phyloP scores from a whole-genome alignment of 2,797 vertebrate species.

The Anomalospiza imberbis region DNA sequence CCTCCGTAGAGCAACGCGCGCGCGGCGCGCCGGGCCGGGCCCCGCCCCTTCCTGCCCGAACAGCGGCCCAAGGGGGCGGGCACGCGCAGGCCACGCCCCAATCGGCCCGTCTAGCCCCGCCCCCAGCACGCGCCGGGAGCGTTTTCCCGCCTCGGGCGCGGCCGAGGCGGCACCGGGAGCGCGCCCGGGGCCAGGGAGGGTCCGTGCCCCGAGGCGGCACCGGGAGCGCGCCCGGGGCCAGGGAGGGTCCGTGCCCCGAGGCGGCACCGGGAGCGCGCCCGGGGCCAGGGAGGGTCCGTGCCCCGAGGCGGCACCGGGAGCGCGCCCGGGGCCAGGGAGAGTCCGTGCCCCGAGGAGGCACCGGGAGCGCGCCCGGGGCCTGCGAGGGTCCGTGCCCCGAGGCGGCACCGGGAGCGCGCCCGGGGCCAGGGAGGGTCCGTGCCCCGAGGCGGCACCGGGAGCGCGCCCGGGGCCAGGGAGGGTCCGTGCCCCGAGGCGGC shows the following conservation, averaged over 20 bases:
- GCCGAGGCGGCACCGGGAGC: not conserved
- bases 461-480: too few relatives aligned
- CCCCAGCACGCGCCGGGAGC: rapidly evolving
- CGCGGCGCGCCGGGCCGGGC: not conserved
- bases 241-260: rapidly evolving
- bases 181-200: not conserved
- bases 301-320: rapidly evolving
- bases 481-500: rapidly evolving
- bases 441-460: rapidly evolving
- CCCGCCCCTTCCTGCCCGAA: not conserved
- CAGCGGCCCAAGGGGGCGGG: rapidly evolving
- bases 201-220: not conserved
- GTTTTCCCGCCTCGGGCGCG: not conserved
- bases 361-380: too few relatives aligned
- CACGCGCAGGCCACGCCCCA: rapidly evolving
- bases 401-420: too few relatives aligned
- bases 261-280: rapidly evolving
- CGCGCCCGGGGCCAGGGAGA: rapidly evolving
- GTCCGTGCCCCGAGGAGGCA: rapidly evolving
- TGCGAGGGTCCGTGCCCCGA: not conserved
- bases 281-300: not conserved
- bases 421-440: too few relatives aligned
- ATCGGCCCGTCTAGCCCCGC: rapidly evolving
- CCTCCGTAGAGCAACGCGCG: not conserved
- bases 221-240: not conserved